These are phyloP conservation scores for Anabacerthia variegaticeps DNA, from an alignment of 2,797 vertebrate species.

Conservation along the genomic window DNA sequence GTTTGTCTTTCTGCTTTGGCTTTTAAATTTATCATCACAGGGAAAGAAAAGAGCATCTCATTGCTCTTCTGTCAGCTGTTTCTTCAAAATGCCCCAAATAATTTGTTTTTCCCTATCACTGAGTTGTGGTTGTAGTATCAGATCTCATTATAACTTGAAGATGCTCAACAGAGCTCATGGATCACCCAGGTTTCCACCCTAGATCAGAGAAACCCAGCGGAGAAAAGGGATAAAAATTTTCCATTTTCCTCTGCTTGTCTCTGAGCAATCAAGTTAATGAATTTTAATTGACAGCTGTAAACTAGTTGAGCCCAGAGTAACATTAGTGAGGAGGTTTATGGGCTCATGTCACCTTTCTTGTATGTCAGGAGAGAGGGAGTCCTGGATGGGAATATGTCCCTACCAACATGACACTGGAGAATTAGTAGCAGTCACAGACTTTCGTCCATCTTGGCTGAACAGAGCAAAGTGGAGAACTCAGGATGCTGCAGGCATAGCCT, in stretches of 20 bases:
- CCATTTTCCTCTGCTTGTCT: not conserved
- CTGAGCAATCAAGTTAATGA: not conserved
- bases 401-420: not conserved
- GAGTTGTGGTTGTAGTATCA: not conserved
- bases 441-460: not conserved
- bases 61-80: not conserved
- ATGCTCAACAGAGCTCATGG: not conserved
- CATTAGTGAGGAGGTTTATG: not conserved
- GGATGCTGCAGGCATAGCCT: not conserved
- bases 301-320: not conserved
- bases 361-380: not conserved
- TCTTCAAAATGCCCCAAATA: not conserved
- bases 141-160: not conserved
- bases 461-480: not conserved
- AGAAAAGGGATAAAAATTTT: not conserved
- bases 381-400: not conserved
- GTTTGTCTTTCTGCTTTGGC: not conserved
- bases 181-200: not conserved
- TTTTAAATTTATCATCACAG: not conserved
- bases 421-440: not conserved
- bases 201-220: not conserved
- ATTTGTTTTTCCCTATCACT: not conserved
- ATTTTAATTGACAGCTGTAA: not conserved
- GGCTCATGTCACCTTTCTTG: fast-evolving
- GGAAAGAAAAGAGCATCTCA: not conserved